Evolutionary conservation across 2,888 invertebrate genomes (phyloP), one percentile per base, ranked within the genome.

Genomic region (Busseola fusca): DNA sequence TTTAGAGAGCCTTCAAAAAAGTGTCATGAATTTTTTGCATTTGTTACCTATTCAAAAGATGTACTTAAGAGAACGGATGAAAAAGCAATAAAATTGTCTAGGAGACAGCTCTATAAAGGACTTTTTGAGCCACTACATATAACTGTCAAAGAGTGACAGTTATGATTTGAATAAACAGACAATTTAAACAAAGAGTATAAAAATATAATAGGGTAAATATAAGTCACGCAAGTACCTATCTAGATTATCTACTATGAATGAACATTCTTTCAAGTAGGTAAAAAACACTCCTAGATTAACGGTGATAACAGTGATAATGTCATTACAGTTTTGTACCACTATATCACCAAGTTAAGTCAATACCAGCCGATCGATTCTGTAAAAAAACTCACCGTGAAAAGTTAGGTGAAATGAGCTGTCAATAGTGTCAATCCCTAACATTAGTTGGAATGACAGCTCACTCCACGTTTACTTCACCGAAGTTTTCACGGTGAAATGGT

Each of bases 1-100:
- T 66, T 34, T 37, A 78, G 16, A 40, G 25, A 40, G 16, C 16
- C 25, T 77, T 52, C 54, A 78, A 40, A 45, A 21, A 25, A 56
- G 25, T 48, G 14, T 40, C 30, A 37, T 45, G 30, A 54, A 45
- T 3, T 59, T 59, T 30, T 56, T 54, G 52, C 45, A 37, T 45
- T n/a, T 30, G 9, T 57, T 14, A 27, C 18, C 45, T 67, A 16
- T 67, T 76, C 9, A 21, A 56, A 30, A 48, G 37, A 30, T 56
- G 18, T 40, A n/a, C n/a, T n/a, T n/a, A 25, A 40, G n/a, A n/a
- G 16, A 74, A 74, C 12, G 42, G 37, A 66, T 48, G 14, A 67
- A 56, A 48, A 14, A 48, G n/a, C 9, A 54, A 54, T 54, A 16
- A 63, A 63, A 45, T 66, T 45, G 14, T 42, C 25, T 21, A 34